These are phyloP conservation scores for Diogma glabrata DNA, from an alignment of 2,888 invertebrate genomes.

Conservation along the genomic window DNA sequence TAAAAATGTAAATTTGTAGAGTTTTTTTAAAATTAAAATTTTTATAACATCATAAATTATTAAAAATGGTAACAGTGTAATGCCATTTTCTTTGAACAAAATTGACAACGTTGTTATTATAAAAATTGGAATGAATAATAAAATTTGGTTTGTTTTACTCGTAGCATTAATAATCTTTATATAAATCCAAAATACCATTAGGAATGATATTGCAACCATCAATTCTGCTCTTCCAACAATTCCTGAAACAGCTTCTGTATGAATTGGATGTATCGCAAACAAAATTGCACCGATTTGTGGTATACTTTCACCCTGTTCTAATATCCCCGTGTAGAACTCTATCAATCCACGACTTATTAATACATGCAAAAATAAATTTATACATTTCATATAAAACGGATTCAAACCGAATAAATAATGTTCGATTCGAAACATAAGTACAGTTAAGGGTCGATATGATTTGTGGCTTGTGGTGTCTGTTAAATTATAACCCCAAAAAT, in stretches of 20 bases:
- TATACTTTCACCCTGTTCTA: background rate
- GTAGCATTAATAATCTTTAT: too few relatives aligned
- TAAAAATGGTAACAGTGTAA: conserved; percentile 53
- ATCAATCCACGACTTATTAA: conserved; percentile 13
- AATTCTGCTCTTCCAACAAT: conserved; percentile 89
- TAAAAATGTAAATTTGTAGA: too few relatives aligned
- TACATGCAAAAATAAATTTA: conserved; percentile 30
- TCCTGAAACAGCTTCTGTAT: conserved; percentile 85
- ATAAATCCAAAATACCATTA: conserved; percentile 35
- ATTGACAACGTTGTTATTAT: too few relatives aligned
- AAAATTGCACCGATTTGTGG: conserved; percentile 51
- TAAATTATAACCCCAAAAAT: conserved; percentile 90
- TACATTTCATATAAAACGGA: conserved; percentile 32
- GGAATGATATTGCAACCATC: conserved; percentile 66
- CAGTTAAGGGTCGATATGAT: conserved; percentile 86
- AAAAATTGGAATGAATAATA: too few relatives aligned
- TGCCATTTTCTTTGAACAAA: conserved; percentile 91
- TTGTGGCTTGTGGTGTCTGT: conserved; percentile 77
- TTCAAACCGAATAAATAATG: conserved; percentile 25
- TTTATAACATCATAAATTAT: background rate
- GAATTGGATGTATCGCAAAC: conserved; percentile 87
- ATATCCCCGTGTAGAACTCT: conserved; percentile 7
- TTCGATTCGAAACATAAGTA: conserved; percentile 50
- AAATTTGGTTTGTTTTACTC: too few relatives aligned
- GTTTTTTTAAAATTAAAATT: conserved; percentile 8